Conservation (phyloP, 2,797 vertebrate genomes). For the Diplodus sargus region DNA sequence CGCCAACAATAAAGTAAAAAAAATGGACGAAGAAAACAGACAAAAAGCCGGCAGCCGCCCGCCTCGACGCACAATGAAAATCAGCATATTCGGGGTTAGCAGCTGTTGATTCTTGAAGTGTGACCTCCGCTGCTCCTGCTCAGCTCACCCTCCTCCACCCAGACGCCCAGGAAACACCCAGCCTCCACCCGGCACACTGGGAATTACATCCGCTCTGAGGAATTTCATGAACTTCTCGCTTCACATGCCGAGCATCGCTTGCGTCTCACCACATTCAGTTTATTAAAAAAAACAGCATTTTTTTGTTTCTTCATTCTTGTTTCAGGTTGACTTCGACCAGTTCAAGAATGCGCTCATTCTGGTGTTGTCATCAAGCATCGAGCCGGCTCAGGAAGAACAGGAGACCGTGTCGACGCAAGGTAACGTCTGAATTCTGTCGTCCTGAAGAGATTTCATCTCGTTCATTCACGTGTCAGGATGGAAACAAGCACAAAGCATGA, state of each 20-base stretch:
- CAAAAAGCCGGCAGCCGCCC: conserved; percentile 57
- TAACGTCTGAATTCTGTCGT: conserved; percentile 65
- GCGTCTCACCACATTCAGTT: conserved; percentile 15
- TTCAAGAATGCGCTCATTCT: conserved; percentile 96
- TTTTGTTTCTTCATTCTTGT: conserved; percentile 27
- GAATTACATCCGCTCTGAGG: conserved; percentile 49
- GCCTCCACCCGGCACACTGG: conserved; percentile 40
- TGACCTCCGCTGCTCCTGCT: conserved; percentile 60
- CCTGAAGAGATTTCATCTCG: background rate
- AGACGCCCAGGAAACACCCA: conserved; percentile 56
- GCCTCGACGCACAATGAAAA: conserved; percentile 77
- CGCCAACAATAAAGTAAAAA: conserved; percentile 65
- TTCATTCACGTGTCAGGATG: background rate
- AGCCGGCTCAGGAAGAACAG: conserved; percentile 80
- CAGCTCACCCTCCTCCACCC: conserved; percentile 51
- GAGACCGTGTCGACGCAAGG: conserved; percentile 87
- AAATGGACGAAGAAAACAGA: conserved; percentile 11
- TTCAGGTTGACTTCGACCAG: conserved; percentile 93
- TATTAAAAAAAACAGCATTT: background rate
- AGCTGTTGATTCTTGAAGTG: conserved; percentile 82
- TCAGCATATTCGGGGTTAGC: conserved; percentile 79
- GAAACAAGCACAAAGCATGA: background rate
- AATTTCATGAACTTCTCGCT: conserved; percentile 54
- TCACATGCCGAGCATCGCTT: conserved; percentile 25
- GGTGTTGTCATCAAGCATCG: conserved; percentile 85